Evolutionary conservation across 1,140 invertebrate species (phyloP).

Genomic region (Lasaia peninsularis): DNA sequence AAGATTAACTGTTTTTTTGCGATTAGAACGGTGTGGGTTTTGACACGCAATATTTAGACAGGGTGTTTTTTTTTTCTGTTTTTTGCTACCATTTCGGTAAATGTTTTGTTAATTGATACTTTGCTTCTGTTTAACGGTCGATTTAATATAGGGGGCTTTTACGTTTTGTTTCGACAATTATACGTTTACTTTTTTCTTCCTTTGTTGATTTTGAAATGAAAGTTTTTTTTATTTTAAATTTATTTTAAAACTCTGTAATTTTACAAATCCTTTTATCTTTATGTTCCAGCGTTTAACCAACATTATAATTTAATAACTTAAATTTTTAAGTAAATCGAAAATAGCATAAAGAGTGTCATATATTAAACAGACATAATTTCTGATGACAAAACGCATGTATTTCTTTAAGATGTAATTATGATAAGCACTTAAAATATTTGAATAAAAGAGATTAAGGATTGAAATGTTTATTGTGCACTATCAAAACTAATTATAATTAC

Average conservation of each 20-base stretch:
- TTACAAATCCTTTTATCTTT: too few species aligned
- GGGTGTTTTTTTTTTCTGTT: conserved; percentile 39
- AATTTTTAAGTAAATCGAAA: too few species aligned
- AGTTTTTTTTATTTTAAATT: background rate
- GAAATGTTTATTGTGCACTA: too few species aligned
- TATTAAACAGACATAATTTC: too few species aligned
- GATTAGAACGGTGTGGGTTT: conserved; percentile 48
- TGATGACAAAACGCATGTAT: too few species aligned
- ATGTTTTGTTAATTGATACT: conserved; percentile 45
- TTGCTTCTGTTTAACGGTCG: conserved; percentile 60
- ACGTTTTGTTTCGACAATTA: conserved; percentile 10
- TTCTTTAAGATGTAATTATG: too few species aligned
- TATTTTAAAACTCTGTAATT: background rate
- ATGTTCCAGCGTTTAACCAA: too few species aligned
- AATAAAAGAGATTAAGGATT: too few species aligned
- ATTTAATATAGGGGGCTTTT: conserved; percentile 34
- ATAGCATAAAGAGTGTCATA: too few species aligned
- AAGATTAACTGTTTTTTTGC: conserved; percentile 50
- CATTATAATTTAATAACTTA: too few species aligned
- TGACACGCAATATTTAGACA: conserved; percentile 62
- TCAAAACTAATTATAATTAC: too few species aligned
- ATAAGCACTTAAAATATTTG: too few species aligned
- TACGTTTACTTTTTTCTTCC: conserved; percentile 17
- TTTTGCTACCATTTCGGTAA: conserved; percentile 35
- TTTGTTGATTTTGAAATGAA: background rate